Base-by-base conservation (phyloP, 92 coral and sea anemone genomes). In the Zoanthus gigantus region DNA sequence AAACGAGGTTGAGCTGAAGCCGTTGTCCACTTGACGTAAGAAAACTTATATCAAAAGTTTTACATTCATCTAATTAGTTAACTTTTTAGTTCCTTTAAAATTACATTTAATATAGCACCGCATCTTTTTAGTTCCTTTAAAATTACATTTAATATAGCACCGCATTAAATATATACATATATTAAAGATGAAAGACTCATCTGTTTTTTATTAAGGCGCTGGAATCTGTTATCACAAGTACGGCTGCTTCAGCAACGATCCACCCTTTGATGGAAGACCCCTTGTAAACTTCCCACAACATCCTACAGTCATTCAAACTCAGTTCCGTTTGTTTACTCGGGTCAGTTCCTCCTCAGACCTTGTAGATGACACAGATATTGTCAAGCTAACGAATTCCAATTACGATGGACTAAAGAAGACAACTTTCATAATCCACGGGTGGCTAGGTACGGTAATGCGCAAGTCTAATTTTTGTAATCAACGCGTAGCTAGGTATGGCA, bases 221-320 rank as follows among this genome's bases (percentile, higher is more conserved):
- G 94, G 94, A 13, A 84, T 92, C 71, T 92, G 94, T 63, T 94
- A 92, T 78, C 92, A 84, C 14, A 90, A 86, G 67, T 94, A 94
- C 84, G 95, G 97, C 15, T 90, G 95, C 44, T 94, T 94, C 76
- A 47, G 77, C 54, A 52, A 88, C 72, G 76, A 88, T 32, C 92
- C 93, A 0, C 90, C 96, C 6, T 93, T 93, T 85, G 65, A 74
- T 30, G 85, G 85, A 6, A 88, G 86, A 29, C 78, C 82, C 9
- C 57, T 82, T 8, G 90, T 90, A 29, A 77, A 86, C 60, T 86
- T 90, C 42, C 97, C 97, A 9, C 77, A 88, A 46, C 81, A 82
- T 6, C 91, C 97, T 6, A 82, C 92, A 83, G 34, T 56, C 68
- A 78, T 94, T 60, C 92, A 90, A 14, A 94, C 97, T 31, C 86